Evolutionary conservation across 2,888 invertebrate species (phyloP), one percentile per base, ranked within the genome.

Genomic region (Eulithis prunata): DNA sequence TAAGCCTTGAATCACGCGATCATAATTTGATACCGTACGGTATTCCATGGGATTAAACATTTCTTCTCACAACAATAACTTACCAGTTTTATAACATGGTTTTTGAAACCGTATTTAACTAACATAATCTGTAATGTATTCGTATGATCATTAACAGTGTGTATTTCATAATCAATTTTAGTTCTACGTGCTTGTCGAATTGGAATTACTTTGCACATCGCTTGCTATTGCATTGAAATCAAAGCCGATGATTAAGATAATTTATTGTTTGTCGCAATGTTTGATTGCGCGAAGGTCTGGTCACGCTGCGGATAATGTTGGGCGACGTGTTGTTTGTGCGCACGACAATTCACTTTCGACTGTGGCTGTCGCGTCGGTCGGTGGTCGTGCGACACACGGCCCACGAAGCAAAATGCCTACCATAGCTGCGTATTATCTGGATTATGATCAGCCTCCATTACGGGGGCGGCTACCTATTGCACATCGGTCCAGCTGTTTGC

Each of bases 321-420:
- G 78, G 83, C 80, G 87, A 88, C 81, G 85, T 86, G 80, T 83
- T 81, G 70, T 75, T 75, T 75, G 76, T 76, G 69, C 71, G 80
- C 85, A 85, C 81, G 84, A 87, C 88, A 88, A 85, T 89, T 91
- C 89, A 89, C 89, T 91, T 90, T 93, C 89, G 85, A 86, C 82
- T 77, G 75, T 78, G 80, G 81, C 59, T 62, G 60, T 65, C 64
- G 32, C 32, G 60, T 65, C 64, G 32, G 5, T 32, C 32, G 4
- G 32, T 32, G 61, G 64, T 89, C 90, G 89, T 91, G 92, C 86
- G 85, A 79, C 86, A 85, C 84, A 80, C 84, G 85, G 85, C 86
- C 87, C 85, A 87, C 85, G 88, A 76, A 81, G 80, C 76, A 75
- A 83, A 89, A 87, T 88, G 82, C 84, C 81, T 84, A 82, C 85